Evolutionary conservation across 2,797 vertebrate species (phyloP).

Genomic region (Betta splendens): DNA sequence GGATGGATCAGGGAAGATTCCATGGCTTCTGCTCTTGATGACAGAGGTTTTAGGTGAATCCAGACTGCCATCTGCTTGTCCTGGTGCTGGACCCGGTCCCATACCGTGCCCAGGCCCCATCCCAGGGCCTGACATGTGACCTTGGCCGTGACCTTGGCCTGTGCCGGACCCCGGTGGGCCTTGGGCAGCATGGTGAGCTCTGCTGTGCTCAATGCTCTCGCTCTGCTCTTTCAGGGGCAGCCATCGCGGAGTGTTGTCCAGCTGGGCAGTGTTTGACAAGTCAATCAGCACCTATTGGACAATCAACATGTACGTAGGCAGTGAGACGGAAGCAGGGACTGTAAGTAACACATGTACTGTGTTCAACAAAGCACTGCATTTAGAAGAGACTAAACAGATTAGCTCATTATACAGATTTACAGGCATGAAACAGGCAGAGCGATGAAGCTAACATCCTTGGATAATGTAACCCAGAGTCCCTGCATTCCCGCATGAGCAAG

Average conservation of each 20-base stretch:
- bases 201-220: slow-evolving; percentile 92
- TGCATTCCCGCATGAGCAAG: too few species aligned
- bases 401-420: slow-evolving; percentile 5
- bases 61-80: slow-evolving; percentile 78
- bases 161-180: slow-evolving; percentile 74
- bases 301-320: slow-evolving; percentile 14
- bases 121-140: slow-evolving; percentile 63
- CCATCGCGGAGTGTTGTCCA: slow-evolving; percentile 96
- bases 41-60: slow-evolving; percentile 94
- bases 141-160: slow-evolving; percentile 52
- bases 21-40: slow-evolving; percentile 98
- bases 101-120: slow-evolving; percentile 60
- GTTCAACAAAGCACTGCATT: background rate
- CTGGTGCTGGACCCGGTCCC: slow-evolving; percentile 53
- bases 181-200: slow-evolving; percentile 86
- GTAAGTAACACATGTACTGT: background rate
- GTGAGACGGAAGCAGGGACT: background rate
- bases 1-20: slow-evolving; percentile 96
- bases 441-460: slow-evolving; percentile 1
- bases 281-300: slow-evolving; percentile 91
- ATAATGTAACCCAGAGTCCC: too few species aligned
- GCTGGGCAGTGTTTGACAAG: slow-evolving; percentile 89
- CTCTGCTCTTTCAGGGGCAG: slow-evolving; percentile 94
- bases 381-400: slow-evolving; percentile 1
- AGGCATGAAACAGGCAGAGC: background rate